phyloP scores from a whole-genome alignment of 2,888 invertebrate species.

The Choreutis nemorana region DNA sequence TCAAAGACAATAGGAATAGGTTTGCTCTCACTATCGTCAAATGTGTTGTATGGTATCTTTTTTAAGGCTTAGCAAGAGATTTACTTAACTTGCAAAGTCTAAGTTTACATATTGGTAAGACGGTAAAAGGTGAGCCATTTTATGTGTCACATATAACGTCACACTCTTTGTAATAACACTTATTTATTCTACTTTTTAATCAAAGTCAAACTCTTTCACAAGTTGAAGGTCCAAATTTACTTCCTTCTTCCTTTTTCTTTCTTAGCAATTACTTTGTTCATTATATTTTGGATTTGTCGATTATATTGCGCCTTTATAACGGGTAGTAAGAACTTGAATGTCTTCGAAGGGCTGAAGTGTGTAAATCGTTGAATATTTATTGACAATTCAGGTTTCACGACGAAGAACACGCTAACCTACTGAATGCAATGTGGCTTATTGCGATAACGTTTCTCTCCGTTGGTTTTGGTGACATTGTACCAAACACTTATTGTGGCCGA shows the following conservation, averaged over 20 bases:
- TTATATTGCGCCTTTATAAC: too few relatives aligned
- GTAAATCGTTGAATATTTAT: slow-evolving; percentile 56
- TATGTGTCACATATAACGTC: slow-evolving; percentile 41
- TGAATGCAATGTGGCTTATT: slow-evolving; percentile 99
- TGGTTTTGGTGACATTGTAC: slow-evolving; percentile 99
- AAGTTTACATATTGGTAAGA: slow-evolving; percentile 26
- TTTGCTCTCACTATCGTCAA: slow-evolving; percentile 25
- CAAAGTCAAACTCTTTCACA: slow-evolving; percentile 65
- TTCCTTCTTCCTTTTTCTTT: slow-evolving; percentile 25
- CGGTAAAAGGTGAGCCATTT: slow-evolving; percentile 66
- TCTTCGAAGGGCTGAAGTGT: too few relatives aligned
- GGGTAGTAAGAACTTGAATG: too few relatives aligned
- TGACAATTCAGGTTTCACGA: slow-evolving; percentile 90
- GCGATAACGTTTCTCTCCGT: slow-evolving; percentile 99
- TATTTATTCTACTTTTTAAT: slow-evolving; percentile 32
- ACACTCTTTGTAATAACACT: slow-evolving; percentile 26
- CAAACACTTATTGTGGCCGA: slow-evolving; percentile 99
- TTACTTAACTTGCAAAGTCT: slow-evolving; percentile 40
- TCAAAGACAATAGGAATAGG: slow-evolving; percentile 42
- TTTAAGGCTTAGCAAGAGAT: slow-evolving; percentile 38
- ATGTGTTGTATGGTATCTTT: too few relatives aligned
- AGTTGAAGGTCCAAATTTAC: slow-evolving; percentile 16
- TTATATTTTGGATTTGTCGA: too few relatives aligned
- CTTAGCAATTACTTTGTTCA: too few relatives aligned
- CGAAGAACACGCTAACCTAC: slow-evolving; percentile 97